These are phyloP conservation scores for Drosophila kokeensis DNA, from an alignment of 2,888 invertebrate genomes.

Conservation along the genomic window DNA sequence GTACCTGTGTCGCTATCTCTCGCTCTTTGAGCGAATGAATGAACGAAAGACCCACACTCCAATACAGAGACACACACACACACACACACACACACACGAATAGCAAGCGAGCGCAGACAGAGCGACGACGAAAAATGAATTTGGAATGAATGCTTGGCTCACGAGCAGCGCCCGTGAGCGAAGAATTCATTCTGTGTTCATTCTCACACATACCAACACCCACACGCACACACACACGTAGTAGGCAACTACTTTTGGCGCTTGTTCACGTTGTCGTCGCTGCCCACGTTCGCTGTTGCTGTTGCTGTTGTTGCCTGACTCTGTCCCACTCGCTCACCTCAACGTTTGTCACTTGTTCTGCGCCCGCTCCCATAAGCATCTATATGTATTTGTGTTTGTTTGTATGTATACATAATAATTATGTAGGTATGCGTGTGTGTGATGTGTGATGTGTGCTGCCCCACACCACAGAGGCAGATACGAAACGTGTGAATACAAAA, in stretches of 20 bases:
- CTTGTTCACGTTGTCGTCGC: conserved; percentile 42
- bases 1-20: conserved; percentile 28
- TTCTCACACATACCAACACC: conserved; percentile 52
- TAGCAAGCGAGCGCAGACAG: conserved; percentile 55
- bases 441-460: conserved; percentile 30
- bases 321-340: conserved; percentile 53
- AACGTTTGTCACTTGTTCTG: conserved; percentile 50
- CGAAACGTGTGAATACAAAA: conserved; percentile 78
- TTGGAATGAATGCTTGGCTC: conserved; percentile 40
- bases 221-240: conserved; percentile 21
- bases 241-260: conserved; percentile 42
- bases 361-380: conserved; percentile 17
- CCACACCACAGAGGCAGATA: conserved; percentile 26
- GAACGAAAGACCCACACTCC: conserved; percentile 40
- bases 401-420: conserved; percentile 1
- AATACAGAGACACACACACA: conserved; percentile 23
- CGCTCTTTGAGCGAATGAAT: conserved; percentile 40
- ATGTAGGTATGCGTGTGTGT: not conserved
- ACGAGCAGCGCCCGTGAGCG: conserved; percentile 28
- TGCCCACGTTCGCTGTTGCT: conserved; percentile 49
- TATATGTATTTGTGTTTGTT: conserved; percentile 13
- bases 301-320: conserved; percentile 20
- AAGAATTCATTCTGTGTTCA: conserved; percentile 64
- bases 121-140: conserved; percentile 62
- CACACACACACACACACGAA: conserved; percentile 21